Evolutionary conservation across 2,888 invertebrate species (phyloP).

Genomic region (Dascillus cervinus): DNA sequence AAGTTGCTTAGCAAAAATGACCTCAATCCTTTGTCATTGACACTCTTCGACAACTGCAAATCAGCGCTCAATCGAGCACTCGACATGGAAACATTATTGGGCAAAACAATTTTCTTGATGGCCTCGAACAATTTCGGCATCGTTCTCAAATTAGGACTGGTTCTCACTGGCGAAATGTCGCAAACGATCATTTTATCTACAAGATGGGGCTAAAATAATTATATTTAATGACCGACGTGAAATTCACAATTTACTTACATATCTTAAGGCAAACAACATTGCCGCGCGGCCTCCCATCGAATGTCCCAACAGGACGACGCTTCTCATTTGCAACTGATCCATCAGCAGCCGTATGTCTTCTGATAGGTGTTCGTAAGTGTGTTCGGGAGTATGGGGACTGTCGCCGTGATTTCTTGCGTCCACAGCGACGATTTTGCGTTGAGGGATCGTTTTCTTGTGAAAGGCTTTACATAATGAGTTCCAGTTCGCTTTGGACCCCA

Average conservation of each 20-base stretch:
- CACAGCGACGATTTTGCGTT: constrained; percentile 66
- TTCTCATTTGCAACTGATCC: constrained; percentile 53
- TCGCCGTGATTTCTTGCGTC: constrained; percentile 96
- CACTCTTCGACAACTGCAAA: constrained; percentile 50
- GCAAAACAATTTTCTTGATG: constrained; percentile 54
- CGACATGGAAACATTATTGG: constrained; percentile 56
- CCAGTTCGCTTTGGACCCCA: constrained; percentile 87
- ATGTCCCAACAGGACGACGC: constrained; percentile 74
- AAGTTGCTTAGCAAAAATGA: constrained; percentile 84
- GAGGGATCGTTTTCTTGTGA: constrained; percentile 53
- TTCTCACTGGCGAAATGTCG: constrained; percentile 62
- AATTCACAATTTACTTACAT: constrained; percentile 42
- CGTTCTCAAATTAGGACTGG: constrained; percentile 52
- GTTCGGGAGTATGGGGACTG: constrained; percentile 69
- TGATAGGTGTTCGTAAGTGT: constrained; percentile 67
- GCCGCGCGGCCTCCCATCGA: constrained; percentile 94
- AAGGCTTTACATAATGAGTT: constrained; percentile 67
- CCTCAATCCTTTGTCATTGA: constrained; percentile 53
- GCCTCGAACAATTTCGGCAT: constrained; percentile 61
- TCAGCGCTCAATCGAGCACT: constrained; percentile 63
- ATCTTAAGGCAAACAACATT: constrained; percentile 74
- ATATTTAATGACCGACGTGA: background rate
- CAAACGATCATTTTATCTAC: constrained; percentile 62
- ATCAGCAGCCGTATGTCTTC: constrained; percentile 64
- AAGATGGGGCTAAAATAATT: constrained; percentile 41